Base-by-base conservation (phyloP, 2,888 invertebrate species). In the Parnassius apollo region DNA sequence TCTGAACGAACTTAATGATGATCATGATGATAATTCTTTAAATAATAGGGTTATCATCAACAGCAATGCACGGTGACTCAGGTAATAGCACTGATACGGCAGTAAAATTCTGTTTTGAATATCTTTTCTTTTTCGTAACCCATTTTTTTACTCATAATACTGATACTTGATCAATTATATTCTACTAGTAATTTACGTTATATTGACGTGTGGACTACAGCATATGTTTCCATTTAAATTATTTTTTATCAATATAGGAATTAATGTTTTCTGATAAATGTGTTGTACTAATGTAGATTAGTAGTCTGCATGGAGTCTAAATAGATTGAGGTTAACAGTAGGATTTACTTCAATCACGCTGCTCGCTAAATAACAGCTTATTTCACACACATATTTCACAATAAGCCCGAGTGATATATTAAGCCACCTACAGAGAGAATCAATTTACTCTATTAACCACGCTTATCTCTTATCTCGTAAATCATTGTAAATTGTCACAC, bases 381-480 rank as follows among this genome's bases (percentile, higher is more conserved):
- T 63, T 59, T 51, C 55, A 25, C 46, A 13, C 59, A 63, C 62
- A 63, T 63, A 63, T 63, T 63, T 63, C 59, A 63, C 59, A 59
- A 59, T 55, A 63, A 63, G 59, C 62, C 55, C 51, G 18, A 18
- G 62, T 63, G 62, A 63, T 63, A 59, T 62, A 63, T 63, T 63
- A 63, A 63, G 62, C 55, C 59, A 59, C 59, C 58, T 63, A 63
- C 59, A 59, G 53, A 51, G 61, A 54, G 58, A 58, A 62, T 62
- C 62, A 62, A 62, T 62, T 58, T 58, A 62, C 62, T 54, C 62
- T 58, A 62, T 59, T 63, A 59, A 63, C 59, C 62, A 45, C 62
- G 45, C 44, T 50, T 51, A 56, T 59, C 62, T 59, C 58, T 59
- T 59, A 62, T 59, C 59, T 55, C 54, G 51, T 59, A 63, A 56